Conservation (phyloP, 2,797 vertebrate genomes). For the Yasuhikotakia modesta region DNA sequence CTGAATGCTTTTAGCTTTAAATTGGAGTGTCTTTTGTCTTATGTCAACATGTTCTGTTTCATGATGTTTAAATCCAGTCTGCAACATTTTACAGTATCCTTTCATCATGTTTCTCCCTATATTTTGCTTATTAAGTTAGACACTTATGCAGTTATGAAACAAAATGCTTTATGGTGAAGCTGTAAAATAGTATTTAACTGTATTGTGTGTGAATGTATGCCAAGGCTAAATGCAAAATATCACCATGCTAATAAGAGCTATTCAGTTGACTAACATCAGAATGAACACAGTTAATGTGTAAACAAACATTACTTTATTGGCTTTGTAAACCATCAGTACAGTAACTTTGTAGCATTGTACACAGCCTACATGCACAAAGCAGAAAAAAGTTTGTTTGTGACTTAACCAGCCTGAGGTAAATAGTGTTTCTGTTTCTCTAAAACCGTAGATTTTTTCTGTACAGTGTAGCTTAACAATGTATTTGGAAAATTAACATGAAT, state of each 20-base stretch:
- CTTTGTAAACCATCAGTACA: not conserved
- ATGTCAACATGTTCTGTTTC: not conserved
- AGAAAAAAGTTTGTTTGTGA: not conserved
- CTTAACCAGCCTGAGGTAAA: not conserved
- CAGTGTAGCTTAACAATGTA: too few relatives aligned
- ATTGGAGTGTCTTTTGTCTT: not conserved
- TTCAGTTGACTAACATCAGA: not conserved
- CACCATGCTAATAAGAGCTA: too few relatives aligned
- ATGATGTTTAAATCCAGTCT: not conserved
- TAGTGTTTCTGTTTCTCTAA: not conserved
- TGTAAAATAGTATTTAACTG: not conserved
- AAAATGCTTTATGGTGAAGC: not conserved
- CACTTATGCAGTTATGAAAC: not conserved
- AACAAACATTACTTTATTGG: not conserved
- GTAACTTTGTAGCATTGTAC: too few relatives aligned
- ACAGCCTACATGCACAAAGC: not conserved
- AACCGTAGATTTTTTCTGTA: too few relatives aligned
- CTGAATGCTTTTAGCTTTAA: too few relatives aligned
- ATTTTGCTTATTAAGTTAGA: not conserved
- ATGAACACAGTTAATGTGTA: not conserved
- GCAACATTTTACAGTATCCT: not conserved
- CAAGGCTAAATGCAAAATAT: too few relatives aligned
- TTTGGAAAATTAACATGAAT: not conserved
- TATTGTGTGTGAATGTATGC: not conserved
- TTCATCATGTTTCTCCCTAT: conserved; percentile 8